Evolutionary conservation across 2,113 vertebrate genomes (phyloP).

Genomic region (Neodontobutis hainanensis): DNA sequence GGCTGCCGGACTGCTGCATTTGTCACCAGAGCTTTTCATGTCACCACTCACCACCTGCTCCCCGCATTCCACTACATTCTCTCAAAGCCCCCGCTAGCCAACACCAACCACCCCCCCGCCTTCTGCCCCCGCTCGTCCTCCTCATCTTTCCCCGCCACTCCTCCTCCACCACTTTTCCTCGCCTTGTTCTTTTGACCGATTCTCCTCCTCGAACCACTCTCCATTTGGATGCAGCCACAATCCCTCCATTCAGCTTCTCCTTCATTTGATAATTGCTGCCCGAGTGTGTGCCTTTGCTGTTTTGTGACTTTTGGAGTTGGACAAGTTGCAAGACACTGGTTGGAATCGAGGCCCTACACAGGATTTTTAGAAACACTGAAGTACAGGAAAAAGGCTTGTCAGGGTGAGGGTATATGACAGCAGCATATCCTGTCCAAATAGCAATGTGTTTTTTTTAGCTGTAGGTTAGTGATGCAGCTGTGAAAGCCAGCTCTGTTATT

Average conservation of each 20-base stretch:
- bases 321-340: constrained; percentile 18
- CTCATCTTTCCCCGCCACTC: not conserved
- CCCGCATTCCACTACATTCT: constrained; percentile 81
- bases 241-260: not conserved
- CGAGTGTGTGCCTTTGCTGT: not conserved
- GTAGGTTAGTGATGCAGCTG: too few relatives aligned
- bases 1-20: constrained; percentile 70
- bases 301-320: constrained; percentile 15
- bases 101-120: constrained; percentile 13
- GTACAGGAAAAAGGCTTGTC: too few relatives aligned
- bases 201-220: constrained; percentile 14
- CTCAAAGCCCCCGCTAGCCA: constrained; percentile 61
- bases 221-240: not conserved
- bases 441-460: too few relatives aligned
- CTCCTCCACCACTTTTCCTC: constrained; percentile 12
- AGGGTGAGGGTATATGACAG: too few relatives aligned
- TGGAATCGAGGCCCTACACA: not conserved
- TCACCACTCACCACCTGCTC: constrained; percentile 83
- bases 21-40: constrained; percentile 80
- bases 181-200: constrained; percentile 8
- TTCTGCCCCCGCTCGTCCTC: constrained; percentile 25
- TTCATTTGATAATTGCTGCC: constrained; percentile 20
- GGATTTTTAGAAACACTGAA: too few relatives aligned
- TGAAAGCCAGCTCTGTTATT: too few relatives aligned
- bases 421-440: too few relatives aligned